A percentile compares a stretch with the other conserved stretches of the same genome.
phyloP scores from a whole-genome alignment of 2,888 invertebrate genomes.

The Pristionchus mayeri region DNA sequence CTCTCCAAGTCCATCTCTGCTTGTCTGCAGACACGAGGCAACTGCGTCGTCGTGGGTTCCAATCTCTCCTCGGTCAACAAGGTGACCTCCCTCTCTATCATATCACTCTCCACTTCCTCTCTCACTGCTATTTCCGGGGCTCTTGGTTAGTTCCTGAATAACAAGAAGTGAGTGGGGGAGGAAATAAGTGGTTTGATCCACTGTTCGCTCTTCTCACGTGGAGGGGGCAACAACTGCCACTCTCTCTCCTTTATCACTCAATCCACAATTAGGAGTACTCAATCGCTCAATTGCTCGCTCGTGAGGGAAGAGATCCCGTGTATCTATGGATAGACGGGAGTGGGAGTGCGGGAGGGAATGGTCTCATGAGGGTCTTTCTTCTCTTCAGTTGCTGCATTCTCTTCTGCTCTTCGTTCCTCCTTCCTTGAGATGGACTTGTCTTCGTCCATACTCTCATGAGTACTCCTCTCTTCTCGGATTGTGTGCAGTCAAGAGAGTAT shows the following conservation, averaged over 20 bases:
- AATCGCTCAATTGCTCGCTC: background rate
- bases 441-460: slow-evolving; percentile 62
- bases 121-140: background rate
- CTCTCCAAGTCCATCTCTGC: slow-evolving; percentile 39
- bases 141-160: background rate
- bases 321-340: background rate
- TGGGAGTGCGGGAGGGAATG: no score
- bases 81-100: background rate
- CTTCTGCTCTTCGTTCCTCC: slow-evolving; percentile 67
- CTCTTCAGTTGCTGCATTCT: slow-evolving; percentile 65
- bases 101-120: background rate
- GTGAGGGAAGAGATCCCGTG: background rate
- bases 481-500: slow-evolving; percentile 69
- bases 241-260: background rate
- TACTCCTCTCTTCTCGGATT: slow-evolving; percentile 70
- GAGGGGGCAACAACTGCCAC: background rate
- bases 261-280: background rate
- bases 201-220: background rate
- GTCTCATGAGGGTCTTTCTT: background rate
- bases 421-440: slow-evolving; percentile 63
- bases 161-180: background rate
- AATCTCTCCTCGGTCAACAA: slow-evolving; percentile 12
- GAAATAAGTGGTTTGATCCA: background rate
- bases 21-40: slow-evolving; percentile 40
- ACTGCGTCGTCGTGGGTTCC: slow-evolving; percentile 39